Evolutionary conservation across 2,797 vertebrate species (phyloP).

Genomic region (Hemitrygon akajei): DNA sequence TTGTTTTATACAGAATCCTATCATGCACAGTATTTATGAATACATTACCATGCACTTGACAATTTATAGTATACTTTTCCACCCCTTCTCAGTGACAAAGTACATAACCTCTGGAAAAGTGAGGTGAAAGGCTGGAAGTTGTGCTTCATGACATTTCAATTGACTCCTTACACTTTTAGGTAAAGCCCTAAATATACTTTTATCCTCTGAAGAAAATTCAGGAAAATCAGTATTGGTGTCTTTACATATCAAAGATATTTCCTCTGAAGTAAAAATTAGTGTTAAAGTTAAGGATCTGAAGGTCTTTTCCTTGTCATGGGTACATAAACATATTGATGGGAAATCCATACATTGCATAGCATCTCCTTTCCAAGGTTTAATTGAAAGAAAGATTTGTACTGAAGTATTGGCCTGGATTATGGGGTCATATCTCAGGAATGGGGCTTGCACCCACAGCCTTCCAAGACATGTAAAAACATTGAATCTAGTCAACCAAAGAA

Average conservation of each 20-base stretch:
- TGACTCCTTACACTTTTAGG: background rate
- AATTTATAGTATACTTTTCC: background rate
- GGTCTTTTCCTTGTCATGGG: background rate
- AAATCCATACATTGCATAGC: background rate
- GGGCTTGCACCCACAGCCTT: background rate
- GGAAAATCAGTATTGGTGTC: background rate
- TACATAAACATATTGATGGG: background rate
- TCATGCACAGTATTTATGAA: background rate
- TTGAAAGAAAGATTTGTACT: background rate
- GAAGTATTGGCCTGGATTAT: background rate
- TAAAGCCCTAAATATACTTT: background rate
- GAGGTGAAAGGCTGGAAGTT: background rate
- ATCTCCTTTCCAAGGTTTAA: background rate
- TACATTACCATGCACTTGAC: background rate
- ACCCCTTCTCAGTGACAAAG: background rate
- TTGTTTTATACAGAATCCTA: conserved; percentile 55
- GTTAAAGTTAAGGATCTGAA: background rate
- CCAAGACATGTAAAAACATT: background rate
- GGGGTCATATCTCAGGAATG: background rate
- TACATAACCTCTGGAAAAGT: background rate
- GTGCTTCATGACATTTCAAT: background rate
- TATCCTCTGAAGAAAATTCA: background rate
- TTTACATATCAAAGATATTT: background rate
- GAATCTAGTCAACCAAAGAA: background rate
- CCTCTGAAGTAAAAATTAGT: background rate